phyloP scores from a whole-genome alignment of 2,113 vertebrate species.

The Arenaria interpres region DNA sequence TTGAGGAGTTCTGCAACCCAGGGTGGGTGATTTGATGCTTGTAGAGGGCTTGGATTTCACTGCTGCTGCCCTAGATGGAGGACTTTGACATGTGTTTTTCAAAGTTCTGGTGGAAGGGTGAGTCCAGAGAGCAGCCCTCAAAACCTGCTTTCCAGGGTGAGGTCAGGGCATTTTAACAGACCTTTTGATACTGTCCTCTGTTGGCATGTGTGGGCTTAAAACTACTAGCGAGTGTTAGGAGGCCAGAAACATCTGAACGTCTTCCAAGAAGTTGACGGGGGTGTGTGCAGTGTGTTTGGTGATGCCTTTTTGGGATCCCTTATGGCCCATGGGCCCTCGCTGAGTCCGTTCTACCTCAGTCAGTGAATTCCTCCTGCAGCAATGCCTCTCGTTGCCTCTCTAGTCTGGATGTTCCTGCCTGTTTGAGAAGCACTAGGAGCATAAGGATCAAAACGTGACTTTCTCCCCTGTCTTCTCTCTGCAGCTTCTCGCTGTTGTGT shows the following conservation, averaged over 20 bases:
- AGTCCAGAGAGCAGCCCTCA: not conserved
- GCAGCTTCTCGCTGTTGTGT: conserved; percentile 94
- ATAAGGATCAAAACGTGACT: not conserved
- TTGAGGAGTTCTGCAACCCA: not conserved
- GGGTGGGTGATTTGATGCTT: not conserved
- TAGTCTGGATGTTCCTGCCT: not conserved
- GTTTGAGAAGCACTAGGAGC: not conserved
- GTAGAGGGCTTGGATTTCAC: not conserved
- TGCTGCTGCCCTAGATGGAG: not conserved
- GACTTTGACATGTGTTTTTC: not conserved
- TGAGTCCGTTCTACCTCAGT: accelerated
- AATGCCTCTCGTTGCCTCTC: not conserved
- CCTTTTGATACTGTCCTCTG: not conserved
- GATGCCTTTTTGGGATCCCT: not conserved
- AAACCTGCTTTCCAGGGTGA: not conserved
- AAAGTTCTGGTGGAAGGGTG: not conserved
- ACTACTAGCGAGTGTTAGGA: not conserved
- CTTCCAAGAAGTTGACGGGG: not conserved
- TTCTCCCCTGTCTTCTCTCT: not conserved
- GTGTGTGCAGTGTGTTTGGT: not conserved
- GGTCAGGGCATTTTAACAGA: not conserved
- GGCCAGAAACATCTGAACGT: not conserved
- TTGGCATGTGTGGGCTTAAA: not conserved
- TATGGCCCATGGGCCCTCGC: accelerated
- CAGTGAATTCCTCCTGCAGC: not conserved